Evolutionary conservation across 2,888 invertebrate genomes (phyloP), one percentile per base, ranked within the genome.

Genomic region (Frankliniella intonsa): DNA sequence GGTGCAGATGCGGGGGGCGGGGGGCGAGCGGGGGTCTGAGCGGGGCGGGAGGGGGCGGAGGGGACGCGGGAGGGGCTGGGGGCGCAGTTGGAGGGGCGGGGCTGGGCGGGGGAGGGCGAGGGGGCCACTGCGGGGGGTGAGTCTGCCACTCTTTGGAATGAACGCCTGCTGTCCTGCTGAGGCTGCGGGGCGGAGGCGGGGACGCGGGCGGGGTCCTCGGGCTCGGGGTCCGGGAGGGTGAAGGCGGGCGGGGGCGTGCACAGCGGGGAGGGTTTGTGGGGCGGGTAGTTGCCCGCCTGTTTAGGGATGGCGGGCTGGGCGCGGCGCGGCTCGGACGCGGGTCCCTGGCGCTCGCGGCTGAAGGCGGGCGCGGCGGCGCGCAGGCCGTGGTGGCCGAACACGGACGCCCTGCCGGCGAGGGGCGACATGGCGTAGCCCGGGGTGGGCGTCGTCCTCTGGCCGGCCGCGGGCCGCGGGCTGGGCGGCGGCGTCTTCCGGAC

Each of bases 31-130:
- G 69, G 69, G 10, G 25, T 10, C 25, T 55, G 69, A 12, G 87
- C 87, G 86, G 88, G 88, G 89, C 88, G 86, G 87, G 86, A 87
- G 85, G 87, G 87, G 88, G 87, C 86, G 85, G 87, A 83, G 86
- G 86, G 82, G 85, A 84, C 65, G 84, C 82, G 69, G 69, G 69
- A 19, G 22, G 69, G 69, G 69, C 69, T 22, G 22, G 69, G 69
- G 69, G 69, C 69, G 22, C 62, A 87, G 85, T 87, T 87, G 89
- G 87, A 86, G 85, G 87, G 83, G 86, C 86, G 82, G 85, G 84
- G 51, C 84, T 81, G n/a, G 5, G 69, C n/a, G 69, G 22, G 69
- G 69, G 22, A 69, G 22, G 69, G 22, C 22, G 69, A 7, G 22
- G 69, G 25, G 69, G 22, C 22, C 25, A 55, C 55, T 55, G 84